Evolutionary conservation across 1,140 invertebrate genomes (phyloP).

Genomic region (Aphelenchoides avenae): DNA sequence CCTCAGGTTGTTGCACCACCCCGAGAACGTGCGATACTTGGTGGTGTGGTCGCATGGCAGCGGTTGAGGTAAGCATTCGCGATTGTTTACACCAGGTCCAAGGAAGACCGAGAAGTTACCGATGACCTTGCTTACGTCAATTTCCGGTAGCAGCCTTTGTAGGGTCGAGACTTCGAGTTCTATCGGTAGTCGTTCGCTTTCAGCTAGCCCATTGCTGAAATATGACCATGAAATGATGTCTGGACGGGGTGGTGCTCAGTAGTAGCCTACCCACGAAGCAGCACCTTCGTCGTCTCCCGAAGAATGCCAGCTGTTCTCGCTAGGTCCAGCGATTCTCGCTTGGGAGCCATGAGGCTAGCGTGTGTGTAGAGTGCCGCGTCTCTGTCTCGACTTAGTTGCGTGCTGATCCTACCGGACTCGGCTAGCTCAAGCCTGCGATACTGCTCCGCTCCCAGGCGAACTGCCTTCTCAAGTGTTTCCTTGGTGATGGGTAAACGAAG

Average conservation of each 20-base stretch:
- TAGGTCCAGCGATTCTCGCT: slow-evolving; percentile 52
- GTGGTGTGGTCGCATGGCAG: slow-evolving; percentile 73
- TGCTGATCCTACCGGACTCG: slow-evolving; percentile 40
- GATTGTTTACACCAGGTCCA: slow-evolving; percentile 7
- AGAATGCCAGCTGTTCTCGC: slow-evolving; percentile 50
- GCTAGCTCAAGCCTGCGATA: slow-evolving; percentile 47
- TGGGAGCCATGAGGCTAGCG: slow-evolving; percentile 54
- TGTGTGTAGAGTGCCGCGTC: slow-evolving; percentile 45
- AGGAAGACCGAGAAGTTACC: slow-evolving; percentile 53
- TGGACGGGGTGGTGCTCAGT: slow-evolving; percentile 3
- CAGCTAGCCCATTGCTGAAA: slow-evolving; percentile 40
- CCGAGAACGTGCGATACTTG: slow-evolving; percentile 75
- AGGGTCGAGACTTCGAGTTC: slow-evolving; percentile 51
- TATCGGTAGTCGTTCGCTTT: slow-evolving; percentile 39
- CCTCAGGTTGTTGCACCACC: slow-evolving; percentile 81
- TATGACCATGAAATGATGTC: slow-evolving; percentile 4
- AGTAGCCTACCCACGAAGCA: slow-evolving; percentile 46
- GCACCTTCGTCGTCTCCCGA: slow-evolving; percentile 51
- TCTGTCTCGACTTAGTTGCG: slow-evolving; percentile 3
- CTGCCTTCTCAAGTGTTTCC: slow-evolving; percentile 53
- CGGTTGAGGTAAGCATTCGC: slow-evolving; percentile 51
- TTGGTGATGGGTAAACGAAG: slow-evolving; percentile 49
- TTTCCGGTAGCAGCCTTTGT: slow-evolving; percentile 52
- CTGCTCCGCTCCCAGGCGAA: slow-evolving; percentile 48
- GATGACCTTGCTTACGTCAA: slow-evolving; percentile 51